phyloP scores from a whole-genome alignment of 2,113 vertebrate genomes.

The Nestor notabilis region DNA sequence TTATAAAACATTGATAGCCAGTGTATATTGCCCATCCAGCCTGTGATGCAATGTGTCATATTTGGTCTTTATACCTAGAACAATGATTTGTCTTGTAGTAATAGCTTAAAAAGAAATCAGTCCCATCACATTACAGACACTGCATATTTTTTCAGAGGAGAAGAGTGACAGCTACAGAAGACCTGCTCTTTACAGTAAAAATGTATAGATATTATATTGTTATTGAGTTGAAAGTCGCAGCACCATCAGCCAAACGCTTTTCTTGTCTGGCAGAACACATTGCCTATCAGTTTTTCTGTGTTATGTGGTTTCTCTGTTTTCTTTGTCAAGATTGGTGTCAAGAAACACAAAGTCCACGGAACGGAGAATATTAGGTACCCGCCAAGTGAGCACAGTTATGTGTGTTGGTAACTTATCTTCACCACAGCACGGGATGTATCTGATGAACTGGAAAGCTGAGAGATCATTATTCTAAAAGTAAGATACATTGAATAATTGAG shows the following conservation, averaged over 20 bases:
- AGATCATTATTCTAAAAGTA: background rate
- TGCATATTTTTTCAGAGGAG: background rate
- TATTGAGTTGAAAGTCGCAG: background rate
- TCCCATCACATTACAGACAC: background rate
- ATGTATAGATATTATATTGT: background rate
- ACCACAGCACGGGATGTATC: background rate
- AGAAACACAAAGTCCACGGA: background rate
- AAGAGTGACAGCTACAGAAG: background rate
- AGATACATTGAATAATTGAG: background rate
- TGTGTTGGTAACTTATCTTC: background rate
- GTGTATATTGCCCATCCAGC: background rate
- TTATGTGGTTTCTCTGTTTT: background rate
- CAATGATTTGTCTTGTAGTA: background rate
- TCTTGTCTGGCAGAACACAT: background rate
- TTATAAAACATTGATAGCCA: background rate
- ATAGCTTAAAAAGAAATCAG: background rate
- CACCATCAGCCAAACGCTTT: background rate
- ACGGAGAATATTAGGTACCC: background rate
- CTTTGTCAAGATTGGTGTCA: background rate
- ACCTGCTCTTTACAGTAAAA: background rate
- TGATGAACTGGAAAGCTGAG: background rate
- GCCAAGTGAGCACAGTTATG: fast-evolving
- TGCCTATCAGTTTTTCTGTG: background rate
- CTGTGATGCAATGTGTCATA: fast-evolving
- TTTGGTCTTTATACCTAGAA: background rate